Percentiles rank a stretch among this genome's conserved stretches.
These are phyloP conservation scores for Meteorus cinctellus DNA, from an alignment of 2,888 invertebrate genomes.

Conservation along the genomic window DNA sequence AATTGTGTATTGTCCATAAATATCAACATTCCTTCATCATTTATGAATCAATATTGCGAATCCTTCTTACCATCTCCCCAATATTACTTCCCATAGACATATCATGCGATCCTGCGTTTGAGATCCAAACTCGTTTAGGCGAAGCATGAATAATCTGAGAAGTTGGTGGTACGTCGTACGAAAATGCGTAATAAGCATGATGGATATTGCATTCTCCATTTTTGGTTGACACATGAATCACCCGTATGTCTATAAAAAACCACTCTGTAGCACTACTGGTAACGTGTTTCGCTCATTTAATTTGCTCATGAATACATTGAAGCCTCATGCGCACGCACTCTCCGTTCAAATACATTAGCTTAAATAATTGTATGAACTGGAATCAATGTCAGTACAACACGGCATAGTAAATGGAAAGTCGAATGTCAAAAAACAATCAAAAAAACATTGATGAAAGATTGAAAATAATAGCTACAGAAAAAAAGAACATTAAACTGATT, in stretches of 20 bases:
- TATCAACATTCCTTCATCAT: too few relatives aligned
- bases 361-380: too few relatives aligned
- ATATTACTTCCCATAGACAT: neutral
- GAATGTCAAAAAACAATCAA: neutral
- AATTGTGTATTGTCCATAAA: too few relatives aligned
- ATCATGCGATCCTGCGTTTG: neutral
- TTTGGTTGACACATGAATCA: constrained; percentile 32
- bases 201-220: constrained; percentile 36
- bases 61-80: too few relatives aligned
- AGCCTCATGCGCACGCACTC: neutral
- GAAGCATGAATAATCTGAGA: constrained; percentile 4
- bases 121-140: neutral
- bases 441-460: neutral
- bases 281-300: too few relatives aligned
- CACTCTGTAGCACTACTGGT: neutral
- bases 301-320: constrained; percentile 19
- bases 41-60: too few relatives aligned
- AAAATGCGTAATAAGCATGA: constrained; percentile 27
- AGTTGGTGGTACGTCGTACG: neutral
- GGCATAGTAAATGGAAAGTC: neutral
- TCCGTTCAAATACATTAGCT: too few relatives aligned
- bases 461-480: neutral
- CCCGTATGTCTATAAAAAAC: neutral
- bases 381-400: too few relatives aligned
- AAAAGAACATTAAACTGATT: neutral